Conservation (phyloP, 2,113 vertebrate genomes). For the Ctenodactylus gundi region DNA sequence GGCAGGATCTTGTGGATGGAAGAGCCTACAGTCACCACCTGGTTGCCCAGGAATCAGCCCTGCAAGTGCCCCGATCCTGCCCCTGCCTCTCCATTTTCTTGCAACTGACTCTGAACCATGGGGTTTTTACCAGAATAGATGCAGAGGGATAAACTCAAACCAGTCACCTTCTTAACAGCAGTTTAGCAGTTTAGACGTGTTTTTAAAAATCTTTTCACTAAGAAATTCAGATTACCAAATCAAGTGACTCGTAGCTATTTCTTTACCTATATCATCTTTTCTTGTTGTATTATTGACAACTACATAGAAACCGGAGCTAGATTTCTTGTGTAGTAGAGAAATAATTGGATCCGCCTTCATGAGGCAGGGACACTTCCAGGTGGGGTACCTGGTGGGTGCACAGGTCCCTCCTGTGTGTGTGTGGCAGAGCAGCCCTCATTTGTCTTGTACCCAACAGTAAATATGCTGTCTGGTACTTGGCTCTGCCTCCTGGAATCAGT, state of each 20-base stretch:
- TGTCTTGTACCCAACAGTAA: fast-evolving
- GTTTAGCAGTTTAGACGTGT: neutral
- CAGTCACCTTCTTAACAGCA: neutral
- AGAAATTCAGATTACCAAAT: neutral
- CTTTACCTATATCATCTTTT: neutral
- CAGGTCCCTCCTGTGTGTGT: fast-evolving
- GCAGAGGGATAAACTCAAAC: neutral
- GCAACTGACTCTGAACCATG: neutral
- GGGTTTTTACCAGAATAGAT: neutral
- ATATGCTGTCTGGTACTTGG: too few relatives aligned
- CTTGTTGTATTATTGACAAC: neutral
- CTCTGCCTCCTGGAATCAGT: too few relatives aligned
- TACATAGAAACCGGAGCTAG: neutral
- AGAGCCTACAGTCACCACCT: neutral
- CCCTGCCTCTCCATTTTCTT: neutral
- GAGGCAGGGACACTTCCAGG: neutral
- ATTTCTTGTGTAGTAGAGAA: neutral
- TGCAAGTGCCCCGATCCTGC: fast-evolving
- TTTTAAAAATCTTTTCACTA: neutral
- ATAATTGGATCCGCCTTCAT: neutral
- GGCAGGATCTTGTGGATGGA: neutral
- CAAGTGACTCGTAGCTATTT: neutral
- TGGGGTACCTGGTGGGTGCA: neutral
- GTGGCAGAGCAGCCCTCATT: neutral
- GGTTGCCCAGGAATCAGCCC: neutral